Conservation (phyloP, 2,113 vertebrate species). For the Protobothrops mucrosquamatus region DNA sequence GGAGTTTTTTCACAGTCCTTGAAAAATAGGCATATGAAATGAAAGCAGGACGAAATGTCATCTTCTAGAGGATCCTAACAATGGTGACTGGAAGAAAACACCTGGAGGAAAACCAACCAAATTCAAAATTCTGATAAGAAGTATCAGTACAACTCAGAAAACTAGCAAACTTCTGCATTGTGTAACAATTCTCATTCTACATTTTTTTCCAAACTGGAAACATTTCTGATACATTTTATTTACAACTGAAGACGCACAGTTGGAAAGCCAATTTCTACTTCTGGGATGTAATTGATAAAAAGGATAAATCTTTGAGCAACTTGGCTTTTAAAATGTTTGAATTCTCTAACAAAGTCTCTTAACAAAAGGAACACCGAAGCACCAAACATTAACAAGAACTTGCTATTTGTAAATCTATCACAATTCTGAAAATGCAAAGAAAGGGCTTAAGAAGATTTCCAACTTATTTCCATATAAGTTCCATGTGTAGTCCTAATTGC, state of each 20-base stretch:
- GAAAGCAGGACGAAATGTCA: neutral
- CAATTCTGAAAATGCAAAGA: neutral
- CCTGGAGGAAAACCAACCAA: neutral
- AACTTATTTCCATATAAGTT: neutral
- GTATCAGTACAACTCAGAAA: neutral
- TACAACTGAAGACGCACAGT: neutral
- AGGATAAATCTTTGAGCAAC: neutral
- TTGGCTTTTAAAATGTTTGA: neutral
- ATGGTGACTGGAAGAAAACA: too few species aligned
- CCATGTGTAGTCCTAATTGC: neutral
- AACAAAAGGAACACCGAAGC: conserved; percentile 7
- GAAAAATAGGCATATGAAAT: neutral
- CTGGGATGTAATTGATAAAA: neutral
- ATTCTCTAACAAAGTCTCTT: neutral
- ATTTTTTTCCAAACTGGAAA: neutral
- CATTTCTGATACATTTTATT: neutral
- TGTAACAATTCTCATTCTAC: neutral
- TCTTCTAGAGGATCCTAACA: neutral
- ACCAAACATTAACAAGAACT: neutral
- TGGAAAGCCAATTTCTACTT: neutral
- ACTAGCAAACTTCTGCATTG: neutral
- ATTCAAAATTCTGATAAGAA: neutral
- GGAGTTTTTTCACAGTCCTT: conserved; percentile 23
- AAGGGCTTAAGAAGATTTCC: neutral
- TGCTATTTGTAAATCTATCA: neutral